Evolutionary conservation across 1,140 invertebrate genomes (phyloP), one percentile per base, ranked within the genome.

Genomic region (Danaus plexippus): DNA sequence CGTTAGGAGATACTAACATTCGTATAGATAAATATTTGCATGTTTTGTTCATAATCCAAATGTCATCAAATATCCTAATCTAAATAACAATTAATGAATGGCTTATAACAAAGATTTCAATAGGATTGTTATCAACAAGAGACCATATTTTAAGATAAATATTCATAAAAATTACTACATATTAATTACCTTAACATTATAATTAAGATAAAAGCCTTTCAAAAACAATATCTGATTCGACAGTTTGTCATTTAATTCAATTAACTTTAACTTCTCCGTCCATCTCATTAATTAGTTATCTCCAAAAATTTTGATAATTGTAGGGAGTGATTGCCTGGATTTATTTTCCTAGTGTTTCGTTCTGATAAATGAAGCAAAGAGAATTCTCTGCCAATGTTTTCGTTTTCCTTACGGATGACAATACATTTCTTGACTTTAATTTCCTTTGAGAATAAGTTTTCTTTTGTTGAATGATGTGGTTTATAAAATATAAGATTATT

Each of bases 201-300:
- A 32, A 32, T 32, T 32, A 32, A 32, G 22, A 32, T 32, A 32
- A 32, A 32, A 32, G 22, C 22, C 22, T 32, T 32, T 32, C 22
- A 32, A 32, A 32, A 32, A 8, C 22, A 32, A 15, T 32, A 32
- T 32, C 22, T 6, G 22, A 32, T 32, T 32, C 22, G 22, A 71
- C 76, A 66, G 73, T 82, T 82, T 70, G 73, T 81, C 71, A 81
- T 81, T 66, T 66, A 73, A 81, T 76, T 77, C 78, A 85, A 81
- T 85, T 80, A 75, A 66, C 60, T 69, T 65, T 64, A 73, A 74
- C 77, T 61, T 64, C 64, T 71, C 71, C 73, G 73, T 76, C 73
- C 79, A 81, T 79, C 73, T 71, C 59, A 67, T 73, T 85, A 85
- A 83, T 85, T 81, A 82, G 79, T 71, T 71, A 61, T 60, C 66